Percentiles rank a stretch among this genome's conserved stretches.
phyloP scores from a whole-genome alignment of 2,113 vertebrate genomes.

The Oncorhynchus kisutch region DNA sequence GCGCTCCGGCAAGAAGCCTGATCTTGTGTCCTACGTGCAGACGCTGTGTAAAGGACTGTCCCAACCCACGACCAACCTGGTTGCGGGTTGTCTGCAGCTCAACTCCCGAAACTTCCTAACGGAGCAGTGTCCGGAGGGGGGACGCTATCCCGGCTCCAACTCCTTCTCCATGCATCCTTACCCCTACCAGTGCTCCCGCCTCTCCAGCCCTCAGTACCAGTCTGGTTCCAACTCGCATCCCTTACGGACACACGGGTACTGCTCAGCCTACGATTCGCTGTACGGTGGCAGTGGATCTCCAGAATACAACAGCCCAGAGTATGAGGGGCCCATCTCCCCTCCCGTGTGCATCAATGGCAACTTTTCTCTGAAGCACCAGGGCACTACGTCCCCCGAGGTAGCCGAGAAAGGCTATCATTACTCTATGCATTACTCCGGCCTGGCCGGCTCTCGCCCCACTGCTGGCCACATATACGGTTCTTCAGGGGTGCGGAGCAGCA shows the following conservation, averaged over 20 bases:
- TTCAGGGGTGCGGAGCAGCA: slow-evolving; percentile 81
- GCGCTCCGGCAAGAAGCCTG: slow-evolving; percentile 90
- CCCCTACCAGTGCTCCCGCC: slow-evolving; percentile 84
- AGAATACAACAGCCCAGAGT: slow-evolving; percentile 94
- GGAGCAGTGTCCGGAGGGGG: slow-evolving; percentile 86
- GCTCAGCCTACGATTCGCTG: slow-evolving; percentile 83
- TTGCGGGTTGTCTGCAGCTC: slow-evolving; percentile 91
- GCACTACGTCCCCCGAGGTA: slow-evolving; percentile 80
- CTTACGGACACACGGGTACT: slow-evolving; percentile 88
- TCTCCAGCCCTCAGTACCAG: slow-evolving; percentile 87
- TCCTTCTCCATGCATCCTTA: slow-evolving; percentile 91
- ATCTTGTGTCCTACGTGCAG: slow-evolving; percentile 90
- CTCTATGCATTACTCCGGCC: slow-evolving; percentile 95
- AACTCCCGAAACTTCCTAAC: slow-evolving; percentile 94
- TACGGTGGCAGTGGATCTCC: slow-evolving; percentile 86
- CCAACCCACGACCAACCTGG: slow-evolving; percentile 90
- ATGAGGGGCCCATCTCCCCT: slow-evolving; percentile 87
- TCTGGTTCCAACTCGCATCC: slow-evolving; percentile 82
- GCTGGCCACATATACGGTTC: slow-evolving; percentile 85
- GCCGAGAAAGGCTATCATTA: slow-evolving; percentile 91
- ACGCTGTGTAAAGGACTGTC: slow-evolving; percentile 90
- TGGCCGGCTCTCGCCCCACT: slow-evolving; percentile 82
- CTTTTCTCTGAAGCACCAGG: slow-evolving; percentile 91
- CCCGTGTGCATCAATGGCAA: slow-evolving; percentile 90
- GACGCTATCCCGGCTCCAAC: slow-evolving; percentile 80